Base-by-base conservation (phyloP, 2,888 invertebrate genomes). In the Chymomyza caudatula region DNA sequence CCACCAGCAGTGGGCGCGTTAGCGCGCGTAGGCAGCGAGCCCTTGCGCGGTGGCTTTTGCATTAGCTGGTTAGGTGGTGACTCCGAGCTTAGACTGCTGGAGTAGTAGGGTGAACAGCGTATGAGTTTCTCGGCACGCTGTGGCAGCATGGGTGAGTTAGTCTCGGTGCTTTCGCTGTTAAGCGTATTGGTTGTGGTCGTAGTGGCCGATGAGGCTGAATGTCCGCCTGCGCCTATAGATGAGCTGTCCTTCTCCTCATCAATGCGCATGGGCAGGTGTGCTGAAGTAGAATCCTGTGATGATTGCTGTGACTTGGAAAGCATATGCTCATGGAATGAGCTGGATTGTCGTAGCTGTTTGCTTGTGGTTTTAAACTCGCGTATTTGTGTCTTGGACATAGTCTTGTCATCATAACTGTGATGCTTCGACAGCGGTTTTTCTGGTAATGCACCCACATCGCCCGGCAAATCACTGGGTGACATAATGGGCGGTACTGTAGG, bases 91-190 rank as follows among this genome's bases (percentile, higher is more conserved):
- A 94, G 90, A 80, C 94, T 94, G 82, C 94, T 94, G 25, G 94
- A 94, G 88, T 94, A 94, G 86, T 94, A 94, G 0, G 94, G 94
- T 1, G 94, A 94, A 84, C 94, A 94, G 86, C 94, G 94, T 0
- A 93, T 92, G 29, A 94, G 88, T 73, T 92, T 92, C 55, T 92
- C 90, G 3, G 90, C 89, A 15, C 90, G 86, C 62, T 85, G 87
- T 37, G 88, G 87, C 86, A 90, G 78, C 81, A 88, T 87, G 19
- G 91, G 89, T 0, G 90, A 90, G 11, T 87, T 90, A 37, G 89
- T 89, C 60, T 89, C 90, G 3, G 90, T 88, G 66, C 88, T 89
- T 29, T 93, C 92, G 47, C 91, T 92, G 63, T 92, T 92, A 63
- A 92, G 84, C 83, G 92, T 87, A 89, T 92, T 85, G 87, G 91